A percentile compares a stretch with the other conserved stretches of the same genome.
phyloP scores from a whole-genome alignment of 2,888 invertebrate genomes.

The Mythimna loreyi region DNA sequence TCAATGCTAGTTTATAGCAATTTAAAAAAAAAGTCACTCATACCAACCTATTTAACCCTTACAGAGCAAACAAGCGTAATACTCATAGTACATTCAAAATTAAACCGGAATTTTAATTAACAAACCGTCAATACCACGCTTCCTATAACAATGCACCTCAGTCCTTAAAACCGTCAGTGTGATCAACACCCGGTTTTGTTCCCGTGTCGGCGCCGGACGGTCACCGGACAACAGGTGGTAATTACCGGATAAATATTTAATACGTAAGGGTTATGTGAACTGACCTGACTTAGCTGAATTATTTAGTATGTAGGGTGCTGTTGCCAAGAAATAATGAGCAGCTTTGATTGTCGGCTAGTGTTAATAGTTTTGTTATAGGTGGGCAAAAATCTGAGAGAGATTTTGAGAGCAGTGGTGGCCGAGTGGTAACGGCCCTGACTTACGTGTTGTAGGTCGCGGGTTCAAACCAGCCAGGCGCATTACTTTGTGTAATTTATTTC shows the following conservation, averaged over 20 bases:
- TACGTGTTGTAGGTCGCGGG: too few species aligned
- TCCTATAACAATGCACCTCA: conserved; percentile 9
- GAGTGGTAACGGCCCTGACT: too few species aligned
- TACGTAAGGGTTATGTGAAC: conserved; percentile 26
- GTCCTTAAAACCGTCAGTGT: conserved; percentile 8
- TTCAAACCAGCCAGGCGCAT: too few species aligned
- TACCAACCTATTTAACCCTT: too few species aligned
- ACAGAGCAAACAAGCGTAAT: too few species aligned
- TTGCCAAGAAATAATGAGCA: conserved; percentile 10
- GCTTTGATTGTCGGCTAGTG: conserved; percentile 11
- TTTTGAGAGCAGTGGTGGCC: too few species aligned
- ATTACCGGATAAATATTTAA: conserved; percentile 53
- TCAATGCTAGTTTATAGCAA: too few species aligned
- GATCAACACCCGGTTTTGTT: not conserved
- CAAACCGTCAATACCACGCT: conserved; percentile 28
- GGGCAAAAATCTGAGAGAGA: too few species aligned
- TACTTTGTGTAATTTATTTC: too few species aligned
- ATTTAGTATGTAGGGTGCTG: conserved; percentile 29
- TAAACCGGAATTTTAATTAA: conserved; percentile 25
- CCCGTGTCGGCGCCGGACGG: not conserved
- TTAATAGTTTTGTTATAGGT: too few species aligned
- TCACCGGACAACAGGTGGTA: conserved; percentile 47
- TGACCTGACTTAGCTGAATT: conserved; percentile 30
- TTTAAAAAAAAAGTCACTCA: too few species aligned
- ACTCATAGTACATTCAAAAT: conserved; percentile 15